Percentiles rank a stretch among this genome's conserved stretches.
Conservation (phyloP, 2,888 invertebrate species). For the Laothoe populi region DNA sequence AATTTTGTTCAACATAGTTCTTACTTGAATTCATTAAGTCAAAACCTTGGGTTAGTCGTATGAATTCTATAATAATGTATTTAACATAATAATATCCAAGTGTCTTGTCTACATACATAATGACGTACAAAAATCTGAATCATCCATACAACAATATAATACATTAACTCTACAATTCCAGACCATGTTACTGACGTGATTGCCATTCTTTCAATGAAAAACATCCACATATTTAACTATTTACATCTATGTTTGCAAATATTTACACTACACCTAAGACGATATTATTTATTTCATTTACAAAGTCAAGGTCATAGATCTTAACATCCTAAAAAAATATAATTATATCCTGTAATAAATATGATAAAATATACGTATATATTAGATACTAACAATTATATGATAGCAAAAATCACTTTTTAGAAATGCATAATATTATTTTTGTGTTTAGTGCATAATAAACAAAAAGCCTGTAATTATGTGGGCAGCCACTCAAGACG, state of each 20-base stretch:
- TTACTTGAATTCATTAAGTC: not conserved
- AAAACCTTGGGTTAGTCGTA: not conserved
- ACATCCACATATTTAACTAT: not conserved
- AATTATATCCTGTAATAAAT: not conserved
- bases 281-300: too few relatives aligned
- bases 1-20: not conserved
- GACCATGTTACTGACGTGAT: not conserved
- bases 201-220: not conserved
- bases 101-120: not conserved
- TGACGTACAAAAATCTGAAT: too few relatives aligned
- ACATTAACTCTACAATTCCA: too few relatives aligned
- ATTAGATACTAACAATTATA: not conserved
- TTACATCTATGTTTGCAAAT: not conserved
- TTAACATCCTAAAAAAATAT: not conserved
- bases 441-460: not conserved
- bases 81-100: too few relatives aligned
- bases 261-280: not conserved
- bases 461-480: not conserved
- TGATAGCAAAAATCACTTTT: not conserved
- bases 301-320: too few relatives aligned
- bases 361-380: not conserved
- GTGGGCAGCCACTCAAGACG: not conserved
- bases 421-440: not conserved
- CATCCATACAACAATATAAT: not conserved
- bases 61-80: too few relatives aligned